These are phyloP conservation scores for Spheniscus humboldti DNA, from an alignment of 2,797 vertebrate genomes.

Conservation along the genomic window DNA sequence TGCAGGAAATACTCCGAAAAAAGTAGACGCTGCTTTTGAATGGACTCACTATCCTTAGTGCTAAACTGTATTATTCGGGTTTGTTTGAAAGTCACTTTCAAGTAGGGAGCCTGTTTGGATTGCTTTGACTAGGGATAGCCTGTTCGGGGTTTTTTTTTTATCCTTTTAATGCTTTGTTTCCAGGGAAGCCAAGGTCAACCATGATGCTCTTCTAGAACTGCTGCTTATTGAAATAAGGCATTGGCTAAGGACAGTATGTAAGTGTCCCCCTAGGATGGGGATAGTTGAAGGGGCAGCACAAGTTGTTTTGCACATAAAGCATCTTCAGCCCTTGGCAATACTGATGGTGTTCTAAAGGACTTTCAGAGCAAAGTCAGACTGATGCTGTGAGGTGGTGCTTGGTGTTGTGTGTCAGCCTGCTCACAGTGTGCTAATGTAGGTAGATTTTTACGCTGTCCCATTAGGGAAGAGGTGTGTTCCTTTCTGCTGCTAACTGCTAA, in stretches of 20 bases:
- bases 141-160: background rate
- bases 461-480: background rate
- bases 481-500: background rate
- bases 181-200: background rate
- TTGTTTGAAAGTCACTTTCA: background rate
- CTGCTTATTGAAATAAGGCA: background rate
- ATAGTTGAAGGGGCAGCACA: background rate
- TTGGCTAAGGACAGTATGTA: background rate
- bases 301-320: background rate
- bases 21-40: background rate
- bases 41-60: background rate
- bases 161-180: background rate
- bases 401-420: background rate
- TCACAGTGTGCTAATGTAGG: background rate
- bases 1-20: background rate
- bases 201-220: background rate
- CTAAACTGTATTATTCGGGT: background rate
- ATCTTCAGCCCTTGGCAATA: background rate
- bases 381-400: background rate
- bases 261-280: background rate
- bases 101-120: background rate
- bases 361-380: background rate
- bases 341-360: background rate
- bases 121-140: background rate
- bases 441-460: accelerated